Evolutionary conservation across 2,888 invertebrate genomes (phyloP).

Genomic region (Eupsilia transversa): DNA sequence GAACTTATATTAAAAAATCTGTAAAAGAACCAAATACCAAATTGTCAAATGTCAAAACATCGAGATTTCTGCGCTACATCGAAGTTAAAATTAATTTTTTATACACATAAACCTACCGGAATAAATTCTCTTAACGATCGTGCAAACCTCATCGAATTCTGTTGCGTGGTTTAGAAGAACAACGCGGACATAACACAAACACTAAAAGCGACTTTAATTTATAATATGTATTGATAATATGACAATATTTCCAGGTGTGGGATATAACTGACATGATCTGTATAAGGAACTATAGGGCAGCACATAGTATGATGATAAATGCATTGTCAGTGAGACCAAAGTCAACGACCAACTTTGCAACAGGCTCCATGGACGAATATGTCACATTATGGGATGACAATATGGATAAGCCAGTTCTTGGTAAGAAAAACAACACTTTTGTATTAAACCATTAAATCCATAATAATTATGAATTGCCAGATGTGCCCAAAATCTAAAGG

Average conservation of each 20-base stretch:
- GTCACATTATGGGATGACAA: slow-evolving; percentile 90
- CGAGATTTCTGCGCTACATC: no score
- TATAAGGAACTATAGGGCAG: slow-evolving; percentile 84
- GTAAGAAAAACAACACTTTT: slow-evolving; percentile 68
- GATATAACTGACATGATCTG: slow-evolving; percentile 86
- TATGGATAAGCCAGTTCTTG: slow-evolving; percentile 77
- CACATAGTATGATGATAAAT: slow-evolving; percentile 86
- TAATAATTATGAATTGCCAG: background rate
- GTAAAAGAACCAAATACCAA: no score
- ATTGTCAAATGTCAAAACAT: no score
- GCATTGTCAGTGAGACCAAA: slow-evolving; percentile 87
- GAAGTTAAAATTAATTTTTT: no score
- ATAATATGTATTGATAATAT: no score
- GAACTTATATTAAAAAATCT: no score
- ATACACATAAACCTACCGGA: no score
- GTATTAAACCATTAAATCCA: background rate
- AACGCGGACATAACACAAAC: no score
- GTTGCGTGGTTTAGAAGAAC: no score
- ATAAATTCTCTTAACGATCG: no score
- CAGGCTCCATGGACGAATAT: slow-evolving; percentile 89
- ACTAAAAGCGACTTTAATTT: no score
- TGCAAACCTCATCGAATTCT: no score
- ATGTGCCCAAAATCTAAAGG: background rate
- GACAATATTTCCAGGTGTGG: slow-evolving; percentile 86
- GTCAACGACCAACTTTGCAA: slow-evolving; percentile 86